A percentile compares a stretch with the other conserved stretches of the same genome.
These are phyloP conservation scores for Sebastes alutus DNA, from an alignment of 2,797 vertebrate species.

Conservation along the genomic window DNA sequence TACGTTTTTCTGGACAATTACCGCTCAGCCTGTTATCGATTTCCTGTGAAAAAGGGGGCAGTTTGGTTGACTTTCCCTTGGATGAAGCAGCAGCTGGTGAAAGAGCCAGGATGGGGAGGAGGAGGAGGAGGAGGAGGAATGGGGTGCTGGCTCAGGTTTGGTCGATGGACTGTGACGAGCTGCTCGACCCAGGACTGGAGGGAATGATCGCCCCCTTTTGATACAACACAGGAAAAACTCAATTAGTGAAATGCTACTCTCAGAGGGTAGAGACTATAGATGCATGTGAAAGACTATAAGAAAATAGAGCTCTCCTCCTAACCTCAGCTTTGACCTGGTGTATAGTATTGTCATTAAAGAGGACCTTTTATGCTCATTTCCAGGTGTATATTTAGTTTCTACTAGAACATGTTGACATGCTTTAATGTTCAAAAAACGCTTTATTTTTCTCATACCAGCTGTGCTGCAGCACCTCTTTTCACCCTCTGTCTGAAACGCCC, in stretches of 20 bases:
- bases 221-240: background rate
- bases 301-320: background rate
- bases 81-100: slow-evolving; percentile 25
- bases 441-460: no score
- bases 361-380: no score
- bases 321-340: background rate
- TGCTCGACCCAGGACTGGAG: background rate
- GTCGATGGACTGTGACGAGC: slow-evolving; percentile 20
- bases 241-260: background rate
- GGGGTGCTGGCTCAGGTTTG: slow-evolving; percentile 17
- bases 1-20: slow-evolving; percentile 52
- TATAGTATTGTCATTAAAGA: background rate
- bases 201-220: slow-evolving; percentile 17
- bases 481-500: no score
- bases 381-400: no score
- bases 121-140: background rate
- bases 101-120: background rate
- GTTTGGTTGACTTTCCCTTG: slow-evolving; percentile 29
- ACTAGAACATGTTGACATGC: no score
- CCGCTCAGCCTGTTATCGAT: slow-evolving; percentile 49
- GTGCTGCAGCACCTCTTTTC: no score
- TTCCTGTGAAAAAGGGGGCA: slow-evolving; percentile 31
- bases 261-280: background rate
- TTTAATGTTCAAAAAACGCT: no score
- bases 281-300: background rate